Percentiles rank a stretch among this genome's conserved stretches.
Conservation (phyloP, 2,888 invertebrate genomes). For the Platycheirus albimanus region DNA sequence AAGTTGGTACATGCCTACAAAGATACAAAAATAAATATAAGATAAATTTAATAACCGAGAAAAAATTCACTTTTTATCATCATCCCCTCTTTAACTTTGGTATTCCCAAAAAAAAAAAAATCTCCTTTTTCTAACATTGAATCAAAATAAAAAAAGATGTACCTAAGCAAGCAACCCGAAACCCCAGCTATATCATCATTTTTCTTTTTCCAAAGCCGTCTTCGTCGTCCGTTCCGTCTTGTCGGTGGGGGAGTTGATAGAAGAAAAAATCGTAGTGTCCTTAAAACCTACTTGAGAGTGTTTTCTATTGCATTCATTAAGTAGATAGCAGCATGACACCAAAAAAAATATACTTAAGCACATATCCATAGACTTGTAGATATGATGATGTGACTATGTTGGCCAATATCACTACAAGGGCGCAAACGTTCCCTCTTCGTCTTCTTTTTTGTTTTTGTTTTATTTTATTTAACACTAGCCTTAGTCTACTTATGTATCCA, state of each 20-base stretch:
- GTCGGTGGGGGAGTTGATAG: too few relatives aligned
- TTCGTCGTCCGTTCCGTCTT: too few relatives aligned
- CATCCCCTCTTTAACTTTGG: conserved; percentile 31
- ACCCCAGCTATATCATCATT: conserved; percentile 39
- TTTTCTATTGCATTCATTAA: conserved; percentile 68
- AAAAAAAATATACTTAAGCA: conserved; percentile 15
- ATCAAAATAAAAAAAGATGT: conserved; percentile 39
- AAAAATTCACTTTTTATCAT: conserved; percentile 23
- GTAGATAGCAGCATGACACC: conserved; percentile 48
- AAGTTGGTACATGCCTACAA: conserved; percentile 12
- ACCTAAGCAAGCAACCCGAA: conserved; percentile 34
- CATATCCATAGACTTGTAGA: conserved; percentile 7
- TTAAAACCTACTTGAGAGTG: conserved; percentile 68
- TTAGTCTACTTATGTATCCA: conserved; percentile 26
- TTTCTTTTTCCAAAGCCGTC: conserved; percentile 30
- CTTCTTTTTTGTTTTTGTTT: conserved; percentile 1
- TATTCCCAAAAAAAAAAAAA: conserved; percentile 52
- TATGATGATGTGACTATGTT: conserved; percentile 59
- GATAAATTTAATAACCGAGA: conserved; percentile 25
- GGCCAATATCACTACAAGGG: conserved; percentile 72
- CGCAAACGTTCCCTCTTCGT: conserved; percentile 31
- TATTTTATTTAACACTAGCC: conserved; percentile 30
- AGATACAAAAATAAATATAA: conserved; percentile 20
- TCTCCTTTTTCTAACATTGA: conserved; percentile 34
- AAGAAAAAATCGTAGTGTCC: conserved; percentile 53